Evolutionary conservation across 2,888 invertebrate genomes (phyloP).

Genomic region (Helicoverpa assulta): DNA sequence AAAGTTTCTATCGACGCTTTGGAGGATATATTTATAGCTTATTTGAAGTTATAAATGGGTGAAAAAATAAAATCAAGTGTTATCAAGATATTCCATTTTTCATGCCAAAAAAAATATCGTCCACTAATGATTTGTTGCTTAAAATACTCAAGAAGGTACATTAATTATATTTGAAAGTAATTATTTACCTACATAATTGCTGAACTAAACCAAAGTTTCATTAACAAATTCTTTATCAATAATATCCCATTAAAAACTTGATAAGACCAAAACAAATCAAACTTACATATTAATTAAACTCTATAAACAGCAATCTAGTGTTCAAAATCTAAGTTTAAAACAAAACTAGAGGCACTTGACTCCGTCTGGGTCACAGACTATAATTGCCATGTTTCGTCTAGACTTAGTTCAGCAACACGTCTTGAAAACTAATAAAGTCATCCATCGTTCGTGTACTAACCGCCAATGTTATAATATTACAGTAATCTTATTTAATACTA

Average conservation of each 20-base stretch:
- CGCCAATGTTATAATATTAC: slow-evolving; percentile 7
- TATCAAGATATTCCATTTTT: too few relatives aligned
- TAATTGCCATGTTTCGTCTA: slow-evolving; percentile 34
- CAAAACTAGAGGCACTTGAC: slow-evolving; percentile 16
- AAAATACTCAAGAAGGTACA: too few relatives aligned
- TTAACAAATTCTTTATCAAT: too few relatives aligned
- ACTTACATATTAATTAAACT: slow-evolving; percentile 2
- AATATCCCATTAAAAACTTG: neutral
- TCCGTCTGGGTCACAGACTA: slow-evolving; percentile 32
- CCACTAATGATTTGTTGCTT: too few relatives aligned
- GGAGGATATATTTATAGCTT: too few relatives aligned
- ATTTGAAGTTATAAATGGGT: too few relatives aligned
- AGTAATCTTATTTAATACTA: too few relatives aligned
- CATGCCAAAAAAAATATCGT: too few relatives aligned
- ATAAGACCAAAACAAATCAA: neutral
- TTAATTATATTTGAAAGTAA: too few relatives aligned
- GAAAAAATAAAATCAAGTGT: too few relatives aligned
- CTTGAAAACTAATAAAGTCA: slow-evolving; percentile 45
- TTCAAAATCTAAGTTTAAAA: slow-evolving; percentile 17
- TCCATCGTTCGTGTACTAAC: slow-evolving; percentile 17
- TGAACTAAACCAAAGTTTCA: too few relatives aligned
- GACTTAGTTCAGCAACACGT: slow-evolving; percentile 21
- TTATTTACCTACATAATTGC: too few relatives aligned
- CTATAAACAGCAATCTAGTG: neutral
- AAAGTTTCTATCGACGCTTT: neutral